These are phyloP conservation scores for Platygyra sinensis DNA, from an alignment of 64 coral and sea anemone species.

Conservation along the genomic window DNA sequence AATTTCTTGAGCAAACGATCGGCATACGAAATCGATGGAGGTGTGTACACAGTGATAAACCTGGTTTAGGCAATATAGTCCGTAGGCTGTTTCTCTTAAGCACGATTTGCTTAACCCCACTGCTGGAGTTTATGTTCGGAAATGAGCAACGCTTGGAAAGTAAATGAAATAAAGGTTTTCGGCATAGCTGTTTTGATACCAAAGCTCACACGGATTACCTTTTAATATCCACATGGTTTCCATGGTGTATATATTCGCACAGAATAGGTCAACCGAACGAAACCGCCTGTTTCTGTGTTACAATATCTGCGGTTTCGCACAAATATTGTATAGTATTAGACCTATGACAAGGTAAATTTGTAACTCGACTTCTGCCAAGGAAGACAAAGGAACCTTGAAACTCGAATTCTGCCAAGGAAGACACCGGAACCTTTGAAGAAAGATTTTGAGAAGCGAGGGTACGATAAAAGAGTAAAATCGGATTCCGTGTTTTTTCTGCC, in stretches of 20 bases:
- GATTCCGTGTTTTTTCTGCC: neutral
- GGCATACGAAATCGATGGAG: constrained; percentile 37
- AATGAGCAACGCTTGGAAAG: constrained; percentile 6
- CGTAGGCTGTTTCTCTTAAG: neutral
- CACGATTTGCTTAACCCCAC: constrained; percentile 37
- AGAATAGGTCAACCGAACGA: neutral
- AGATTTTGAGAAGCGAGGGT: neutral
- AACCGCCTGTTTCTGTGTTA: neutral
- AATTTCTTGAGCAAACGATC: constrained; percentile 72
- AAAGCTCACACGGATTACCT: constrained; percentile 29
- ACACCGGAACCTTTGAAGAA: neutral
- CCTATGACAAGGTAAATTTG: neutral
- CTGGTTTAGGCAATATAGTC: constrained; percentile 23
- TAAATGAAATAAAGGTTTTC: constrained; percentile 34
- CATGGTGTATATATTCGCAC: neutral
- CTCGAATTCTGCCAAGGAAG: neutral
- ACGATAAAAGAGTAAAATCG: neutral
- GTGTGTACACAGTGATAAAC: constrained; percentile 54
- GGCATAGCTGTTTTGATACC: neutral
- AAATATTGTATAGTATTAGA: no score
- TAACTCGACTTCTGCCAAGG: no score
- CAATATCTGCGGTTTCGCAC: neutral
- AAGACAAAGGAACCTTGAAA: neutral
- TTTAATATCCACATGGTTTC: constrained; percentile 28
- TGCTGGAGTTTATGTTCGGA: constrained; percentile 29